These are phyloP conservation scores for Crypturellus undulatus DNA, from an alignment of 2,113 vertebrate genomes.

Conservation along the genomic window DNA sequence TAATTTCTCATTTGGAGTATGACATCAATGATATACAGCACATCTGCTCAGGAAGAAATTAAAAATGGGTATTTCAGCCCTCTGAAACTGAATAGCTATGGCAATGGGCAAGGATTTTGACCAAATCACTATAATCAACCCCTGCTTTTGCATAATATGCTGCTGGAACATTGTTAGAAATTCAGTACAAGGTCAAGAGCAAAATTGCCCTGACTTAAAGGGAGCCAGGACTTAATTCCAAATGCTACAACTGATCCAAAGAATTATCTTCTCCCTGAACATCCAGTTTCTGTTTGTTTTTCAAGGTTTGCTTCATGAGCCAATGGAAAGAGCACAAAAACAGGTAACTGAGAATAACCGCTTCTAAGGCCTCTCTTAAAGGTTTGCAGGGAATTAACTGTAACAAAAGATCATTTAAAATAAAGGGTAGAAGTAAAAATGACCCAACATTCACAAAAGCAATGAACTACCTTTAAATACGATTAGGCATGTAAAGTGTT, in stretches of 20 bases:
- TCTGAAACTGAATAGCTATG: neutral
- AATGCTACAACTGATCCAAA: neutral
- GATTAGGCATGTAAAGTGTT: neutral
- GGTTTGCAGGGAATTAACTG: constrained; percentile 4
- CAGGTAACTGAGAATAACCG: neutral
- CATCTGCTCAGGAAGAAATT: neutral
- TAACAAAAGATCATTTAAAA: neutral
- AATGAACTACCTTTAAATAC: neutral
- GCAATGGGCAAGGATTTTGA: neutral
- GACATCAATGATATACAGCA: neutral
- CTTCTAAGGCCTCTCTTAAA: neutral
- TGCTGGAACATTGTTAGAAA: neutral
- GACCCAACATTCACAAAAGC: neutral
- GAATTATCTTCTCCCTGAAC: neutral
- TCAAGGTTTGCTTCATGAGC: neutral
- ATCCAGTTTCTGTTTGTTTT: neutral
- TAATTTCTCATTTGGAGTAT: neutral
- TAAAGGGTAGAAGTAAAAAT: neutral
- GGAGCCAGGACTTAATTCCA: neutral
- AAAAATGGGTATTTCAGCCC: neutral
- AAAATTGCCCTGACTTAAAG: neutral
- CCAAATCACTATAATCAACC: neutral
- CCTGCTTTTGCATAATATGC: neutral
- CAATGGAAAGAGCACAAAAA: neutral
- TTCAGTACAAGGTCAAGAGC: neutral